A percentile compares a stretch with the other conserved stretches of the same genome.
Evolutionary conservation across 2,113 vertebrate species (phyloP).

Genomic region (Megaptera novaeangliae): DNA sequence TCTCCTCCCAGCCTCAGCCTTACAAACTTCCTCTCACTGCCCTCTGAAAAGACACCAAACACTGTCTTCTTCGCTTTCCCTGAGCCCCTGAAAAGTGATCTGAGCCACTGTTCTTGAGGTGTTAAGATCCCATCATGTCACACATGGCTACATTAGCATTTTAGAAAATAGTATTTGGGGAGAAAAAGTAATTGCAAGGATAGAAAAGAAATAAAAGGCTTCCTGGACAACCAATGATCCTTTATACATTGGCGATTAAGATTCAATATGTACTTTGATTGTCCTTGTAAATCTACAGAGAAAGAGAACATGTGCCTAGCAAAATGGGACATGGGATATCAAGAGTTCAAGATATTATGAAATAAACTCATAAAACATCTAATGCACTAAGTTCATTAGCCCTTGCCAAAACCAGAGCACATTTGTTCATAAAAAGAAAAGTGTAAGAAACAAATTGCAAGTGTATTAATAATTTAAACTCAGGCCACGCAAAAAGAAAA

Average conservation of each 20-base stretch:
- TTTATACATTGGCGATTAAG: not conserved
- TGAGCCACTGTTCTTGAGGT: not conserved
- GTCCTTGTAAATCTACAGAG: not conserved
- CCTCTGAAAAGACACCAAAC: not conserved
- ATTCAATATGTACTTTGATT: not conserved
- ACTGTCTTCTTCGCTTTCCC: not conserved
- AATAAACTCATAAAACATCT: not conserved
- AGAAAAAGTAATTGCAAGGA: slow-evolving; percentile 26
- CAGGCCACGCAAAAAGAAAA: not conserved
- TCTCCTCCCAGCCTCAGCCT: not conserved
- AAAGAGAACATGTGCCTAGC: not conserved
- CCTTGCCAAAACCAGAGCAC: not conserved
- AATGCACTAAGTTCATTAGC: not conserved
- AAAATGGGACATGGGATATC: not conserved
- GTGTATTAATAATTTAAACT: slow-evolving; percentile 52
- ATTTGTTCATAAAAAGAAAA: not conserved
- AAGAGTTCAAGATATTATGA: not conserved
- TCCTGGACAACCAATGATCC: not conserved
- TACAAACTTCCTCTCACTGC: not conserved
- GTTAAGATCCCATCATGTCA: not conserved
- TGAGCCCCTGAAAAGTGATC: not conserved
- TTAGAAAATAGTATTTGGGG: not conserved
- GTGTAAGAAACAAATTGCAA: not conserved
- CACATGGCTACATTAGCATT: not conserved
- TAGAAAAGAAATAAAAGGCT: not conserved